A percentile compares a stretch with the other conserved stretches of the same genome.
Evolutionary conservation across 1,140 invertebrate species (phyloP).

Genomic region (Panagrolaimus sp.): DNA sequence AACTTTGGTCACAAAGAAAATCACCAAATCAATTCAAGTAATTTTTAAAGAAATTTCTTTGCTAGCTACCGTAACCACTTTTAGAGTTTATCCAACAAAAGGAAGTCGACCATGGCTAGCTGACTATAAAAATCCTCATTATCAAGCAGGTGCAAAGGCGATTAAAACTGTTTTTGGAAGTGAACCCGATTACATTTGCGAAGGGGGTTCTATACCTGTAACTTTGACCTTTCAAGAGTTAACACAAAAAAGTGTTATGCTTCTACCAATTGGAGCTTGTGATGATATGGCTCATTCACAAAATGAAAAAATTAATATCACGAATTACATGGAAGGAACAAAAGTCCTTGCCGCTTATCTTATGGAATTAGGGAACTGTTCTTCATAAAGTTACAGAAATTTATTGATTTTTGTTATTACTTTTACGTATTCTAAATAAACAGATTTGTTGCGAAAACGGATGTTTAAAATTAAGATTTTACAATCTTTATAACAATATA

Average conservation of each 20-base stretch:
- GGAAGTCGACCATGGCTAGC: conserved; percentile 83
- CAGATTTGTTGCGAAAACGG: no score
- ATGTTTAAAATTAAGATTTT: no score
- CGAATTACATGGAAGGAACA: conserved; percentile 42
- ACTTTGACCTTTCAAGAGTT: conserved; percentile 75
- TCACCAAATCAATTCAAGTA: conserved; percentile 34
- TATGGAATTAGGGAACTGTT: conserved; percentile 36
- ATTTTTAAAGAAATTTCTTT: not conserved
- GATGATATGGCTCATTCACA: conserved; percentile 94
- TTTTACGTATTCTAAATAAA: no score
- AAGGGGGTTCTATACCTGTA: conserved; percentile 91
- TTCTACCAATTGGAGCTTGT: conserved; percentile 74
- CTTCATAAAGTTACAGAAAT: no score
- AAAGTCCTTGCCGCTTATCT: conserved; percentile 42
- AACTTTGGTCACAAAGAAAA: conserved; percentile 27
- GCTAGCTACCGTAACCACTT: conserved; percentile 13
- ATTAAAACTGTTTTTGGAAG: conserved; percentile 80
- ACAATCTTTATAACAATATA: no score
- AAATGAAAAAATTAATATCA: conserved; percentile 38
- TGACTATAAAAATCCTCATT: conserved; percentile 83
- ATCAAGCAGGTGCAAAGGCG: conserved; percentile 76
- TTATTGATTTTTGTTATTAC: no score
- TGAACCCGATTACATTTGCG: conserved; percentile 85
- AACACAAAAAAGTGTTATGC: conserved; percentile 31
- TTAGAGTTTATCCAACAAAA: conserved; percentile 66